Percentiles rank a stretch among this genome's conserved stretches.
These are phyloP conservation scores for Deroplatys truncata DNA, from an alignment of 2,888 invertebrate genomes.

Conservation along the genomic window DNA sequence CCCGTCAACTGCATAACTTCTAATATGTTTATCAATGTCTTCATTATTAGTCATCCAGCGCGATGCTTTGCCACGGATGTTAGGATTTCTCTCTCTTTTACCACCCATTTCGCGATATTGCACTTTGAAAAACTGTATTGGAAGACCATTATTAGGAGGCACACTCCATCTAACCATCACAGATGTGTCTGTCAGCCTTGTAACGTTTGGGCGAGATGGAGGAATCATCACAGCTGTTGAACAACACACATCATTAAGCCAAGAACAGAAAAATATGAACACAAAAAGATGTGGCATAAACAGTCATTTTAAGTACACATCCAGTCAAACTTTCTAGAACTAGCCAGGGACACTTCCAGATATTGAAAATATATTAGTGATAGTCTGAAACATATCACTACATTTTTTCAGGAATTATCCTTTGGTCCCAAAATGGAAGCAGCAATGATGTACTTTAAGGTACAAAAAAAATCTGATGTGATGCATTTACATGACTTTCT, in stretches of 20 bases:
- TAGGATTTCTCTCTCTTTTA: slow-evolving; percentile 44
- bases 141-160: slow-evolving; percentile 73
- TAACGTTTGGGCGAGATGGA: slow-evolving; percentile 82
- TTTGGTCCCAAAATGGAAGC: too few relatives aligned
- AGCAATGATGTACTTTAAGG: too few relatives aligned
- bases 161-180: slow-evolving; percentile 92
- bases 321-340: not conserved
- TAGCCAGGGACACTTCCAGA: too few relatives aligned
- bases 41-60: slow-evolving; percentile 76
- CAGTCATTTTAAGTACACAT: not conserved
- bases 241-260: not conserved
- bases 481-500: too few relatives aligned
- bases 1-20: slow-evolving; percentile 72
- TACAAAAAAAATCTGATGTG: too few relatives aligned
- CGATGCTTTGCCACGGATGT: slow-evolving; percentile 41
- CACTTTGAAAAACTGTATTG: slow-evolving; percentile 85
- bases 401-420: too few relatives aligned
- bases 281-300: too few relatives aligned
- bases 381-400: too few relatives aligned
- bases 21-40: slow-evolving; percentile 74
- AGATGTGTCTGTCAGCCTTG: slow-evolving; percentile 80
- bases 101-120: slow-evolving; percentile 61
- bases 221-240: slow-evolving; percentile 64
- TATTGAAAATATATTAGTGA: too few relatives aligned
- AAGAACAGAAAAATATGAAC: too few relatives aligned